phyloP scores from a whole-genome alignment of 1,140 invertebrate species.

The Venturia canescens region DNA sequence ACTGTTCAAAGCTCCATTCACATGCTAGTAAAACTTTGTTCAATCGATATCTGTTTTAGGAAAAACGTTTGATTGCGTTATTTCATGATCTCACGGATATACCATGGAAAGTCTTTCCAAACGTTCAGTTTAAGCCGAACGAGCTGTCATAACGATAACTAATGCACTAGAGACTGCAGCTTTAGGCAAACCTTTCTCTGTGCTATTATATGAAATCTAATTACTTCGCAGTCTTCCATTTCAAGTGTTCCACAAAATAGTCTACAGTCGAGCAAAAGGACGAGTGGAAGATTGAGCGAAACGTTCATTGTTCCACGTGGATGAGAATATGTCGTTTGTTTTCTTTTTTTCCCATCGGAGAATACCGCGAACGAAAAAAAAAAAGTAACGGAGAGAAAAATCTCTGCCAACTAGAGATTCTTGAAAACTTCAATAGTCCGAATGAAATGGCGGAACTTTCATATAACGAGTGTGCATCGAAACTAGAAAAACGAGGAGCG shows the following conservation, averaged over 20 bases:
- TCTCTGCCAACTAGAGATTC: background rate
- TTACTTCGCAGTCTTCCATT: conserved; percentile 46
- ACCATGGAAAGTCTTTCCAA: background rate
- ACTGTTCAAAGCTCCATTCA: too few species aligned
- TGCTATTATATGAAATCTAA: conserved; percentile 47
- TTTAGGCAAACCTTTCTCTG: background rate
- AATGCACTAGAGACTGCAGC: background rate
- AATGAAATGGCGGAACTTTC: background rate
- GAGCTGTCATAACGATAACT: background rate
- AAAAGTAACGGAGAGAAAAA: background rate
- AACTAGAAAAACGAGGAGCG: background rate
- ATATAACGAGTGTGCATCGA: background rate
- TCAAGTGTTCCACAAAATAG: background rate
- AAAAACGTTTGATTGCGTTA: too few species aligned
- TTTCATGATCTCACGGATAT: too few species aligned
- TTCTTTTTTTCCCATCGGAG: background rate
- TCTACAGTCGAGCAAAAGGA: background rate
- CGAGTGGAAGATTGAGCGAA: conserved; percentile 15
- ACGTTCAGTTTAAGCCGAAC: background rate
- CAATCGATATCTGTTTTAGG: too few species aligned
- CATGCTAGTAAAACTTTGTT: too few species aligned
- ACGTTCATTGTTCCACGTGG: background rate
- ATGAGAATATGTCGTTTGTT: background rate
- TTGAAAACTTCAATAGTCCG: background rate
- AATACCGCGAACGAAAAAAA: background rate